Base-by-base conservation (phyloP, 2,113 vertebrate species). In the Cynoglossus semilaevis region DNA sequence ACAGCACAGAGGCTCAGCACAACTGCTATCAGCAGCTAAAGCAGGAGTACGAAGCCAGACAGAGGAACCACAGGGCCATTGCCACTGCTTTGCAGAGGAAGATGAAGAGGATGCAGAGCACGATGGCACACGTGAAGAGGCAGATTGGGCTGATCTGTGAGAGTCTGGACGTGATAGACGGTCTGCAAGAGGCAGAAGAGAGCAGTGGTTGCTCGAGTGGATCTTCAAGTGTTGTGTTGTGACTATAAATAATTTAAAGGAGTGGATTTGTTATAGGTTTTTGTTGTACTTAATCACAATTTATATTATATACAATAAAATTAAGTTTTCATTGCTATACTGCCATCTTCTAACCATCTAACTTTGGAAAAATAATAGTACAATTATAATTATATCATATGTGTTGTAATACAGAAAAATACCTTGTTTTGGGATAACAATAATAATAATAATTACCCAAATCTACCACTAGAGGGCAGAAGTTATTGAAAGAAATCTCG, bases 1-100 rank as follows among this genome's bases (percentile, higher is more conserved):
- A 88, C 0, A 59, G 52, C 0, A 89, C 89, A 7, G 80, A 75
- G 12, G 81, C 74, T 1, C 76, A 62, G 37, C 92, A 92, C 85
- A 92, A 92, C 85, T 93, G 92, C 80, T 92, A 92, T 79, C 83
- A 63, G 15, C 81, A 92, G 52, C 83, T 93, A 55, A 88, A 78
- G 8, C 81, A 90, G 19, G 85, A 90, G 60, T 91, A 87, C 2
- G 86, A 88, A 41, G 65, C 68, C 29, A 71, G 80, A 34, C 82
- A 85, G 70, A 83, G 77, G 63, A 85, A 82, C 66, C 85, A 91
- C 65, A 74, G 85, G 51, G 77, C 76, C 37, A 85, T 89, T 0
- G 86, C 86, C 19, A 62, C 46, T 0, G 59, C 87, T 29, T 78
- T 91, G 34, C 85, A 89, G 64, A 84, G 68, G 79, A 90, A 91